Conservation (phyloP, 2,113 vertebrate species). For the Heterocephalus glaber region DNA sequence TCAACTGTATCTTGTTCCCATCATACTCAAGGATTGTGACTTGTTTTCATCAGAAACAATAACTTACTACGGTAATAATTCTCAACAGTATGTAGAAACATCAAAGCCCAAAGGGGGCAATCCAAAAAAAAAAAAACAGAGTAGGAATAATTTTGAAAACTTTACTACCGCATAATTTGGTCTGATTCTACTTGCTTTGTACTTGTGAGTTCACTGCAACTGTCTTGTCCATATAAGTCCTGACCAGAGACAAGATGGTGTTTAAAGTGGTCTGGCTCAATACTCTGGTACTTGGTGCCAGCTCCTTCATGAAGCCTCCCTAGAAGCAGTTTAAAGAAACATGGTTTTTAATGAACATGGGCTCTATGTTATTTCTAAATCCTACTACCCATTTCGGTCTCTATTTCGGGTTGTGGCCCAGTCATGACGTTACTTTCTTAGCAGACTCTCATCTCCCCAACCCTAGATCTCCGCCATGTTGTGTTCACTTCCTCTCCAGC, state of each 20-base stretch:
- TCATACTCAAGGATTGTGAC: background rate
- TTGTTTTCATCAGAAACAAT: slow-evolving; percentile 37
- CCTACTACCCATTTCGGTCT: background rate
- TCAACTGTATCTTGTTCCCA: background rate
- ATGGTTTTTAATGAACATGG: background rate
- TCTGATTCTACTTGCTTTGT: background rate
- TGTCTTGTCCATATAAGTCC: background rate
- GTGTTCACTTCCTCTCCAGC: background rate
- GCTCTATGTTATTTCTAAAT: background rate
- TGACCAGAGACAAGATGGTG: background rate
- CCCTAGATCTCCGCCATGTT: background rate
- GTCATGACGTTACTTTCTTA: background rate
- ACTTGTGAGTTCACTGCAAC: background rate
- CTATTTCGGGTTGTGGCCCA: background rate
- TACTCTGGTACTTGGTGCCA: background rate
- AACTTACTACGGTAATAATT: background rate
- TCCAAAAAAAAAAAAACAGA: background rate
- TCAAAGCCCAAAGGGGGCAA: background rate
- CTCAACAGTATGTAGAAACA: background rate
- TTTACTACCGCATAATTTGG: background rate
- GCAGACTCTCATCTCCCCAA: background rate
- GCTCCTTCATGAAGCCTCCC: background rate
- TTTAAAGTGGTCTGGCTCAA: background rate
- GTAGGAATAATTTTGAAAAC: background rate
- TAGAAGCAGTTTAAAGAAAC: background rate